Evolutionary conservation across 1,140 invertebrate species (phyloP), one percentile per base, ranked within the genome.

Genomic region (Arion vulgaris): DNA sequence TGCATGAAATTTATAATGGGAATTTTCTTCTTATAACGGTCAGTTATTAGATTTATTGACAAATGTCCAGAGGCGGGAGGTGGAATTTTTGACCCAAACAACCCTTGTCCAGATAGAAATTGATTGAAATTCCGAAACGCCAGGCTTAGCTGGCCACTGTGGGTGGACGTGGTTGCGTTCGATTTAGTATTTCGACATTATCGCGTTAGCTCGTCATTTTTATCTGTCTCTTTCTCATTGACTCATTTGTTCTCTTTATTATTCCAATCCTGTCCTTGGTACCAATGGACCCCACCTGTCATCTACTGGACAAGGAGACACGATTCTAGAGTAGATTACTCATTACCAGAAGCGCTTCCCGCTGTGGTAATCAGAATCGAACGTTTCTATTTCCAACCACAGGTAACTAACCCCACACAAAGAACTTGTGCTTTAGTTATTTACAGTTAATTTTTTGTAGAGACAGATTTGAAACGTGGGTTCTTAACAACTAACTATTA

Each of bases 11-110:
- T 80, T 66, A 80, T 80, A 80, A 80, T 80, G 66, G 78, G 71
- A 71, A 80, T 80, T 80, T 45, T 80, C 41, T 80, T 57, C 78
- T 38, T 71, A 71, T 80, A 71, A 66, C n/a, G 78, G 78, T 71
- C 78, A 80, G 78, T 80, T 80, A 71, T 80, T 80, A 80, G 78
- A 80, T 80, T 80, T 80, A 80, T 80, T 80, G 78, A 66, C 66
- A 80, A 80, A 80, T 80, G 78, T 80, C 68, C 78, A 80, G 38
- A 17, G 62, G 39, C 68, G 45, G 66, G 41, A 36, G 68, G 62
- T n/a, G 78, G 26, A 38, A 71, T 80, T 80, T 66, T 80, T 71
- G 78, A 80, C 78, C 78, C 78, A 11, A 69, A 71, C 78, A 66
- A 80, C 78, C 66, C 78, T 80, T 71, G 78, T 80, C 68, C 62